Conservation (phyloP, 2,113 vertebrate genomes). For the Sula dactylatra region DNA sequence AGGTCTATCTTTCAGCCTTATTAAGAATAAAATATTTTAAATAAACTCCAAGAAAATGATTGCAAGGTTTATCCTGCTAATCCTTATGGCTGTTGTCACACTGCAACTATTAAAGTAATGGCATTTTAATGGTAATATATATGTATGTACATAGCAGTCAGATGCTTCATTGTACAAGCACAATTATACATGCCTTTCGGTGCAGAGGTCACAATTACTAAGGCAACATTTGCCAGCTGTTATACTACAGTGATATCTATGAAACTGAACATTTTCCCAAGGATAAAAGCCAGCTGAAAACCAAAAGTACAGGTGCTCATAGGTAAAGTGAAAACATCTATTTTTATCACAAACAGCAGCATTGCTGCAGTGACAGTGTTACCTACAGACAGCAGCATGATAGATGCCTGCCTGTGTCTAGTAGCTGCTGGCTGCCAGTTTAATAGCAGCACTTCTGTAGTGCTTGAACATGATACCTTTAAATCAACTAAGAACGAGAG, state of each 20-base stretch:
- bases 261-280: neutral
- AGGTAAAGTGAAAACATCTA: neutral
- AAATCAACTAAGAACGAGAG: neutral
- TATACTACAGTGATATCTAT: accelerated
- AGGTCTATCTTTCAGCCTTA: neutral
- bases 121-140: neutral
- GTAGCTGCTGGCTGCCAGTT: neutral
- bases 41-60: neutral
- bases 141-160: neutral
- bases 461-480: neutral
- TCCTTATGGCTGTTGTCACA: neutral
- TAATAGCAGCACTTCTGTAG: neutral
- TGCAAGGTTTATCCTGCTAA: neutral
- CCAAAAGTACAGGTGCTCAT: neutral
- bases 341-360: neutral
- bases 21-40: slow-evolving; percentile 25
- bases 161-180: neutral
- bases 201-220: neutral
- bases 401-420: neutral
- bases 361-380: neutral
- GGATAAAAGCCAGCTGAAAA: neutral
- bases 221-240: neutral
- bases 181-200: neutral
- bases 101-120: neutral
- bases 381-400: neutral